phyloP scores from a whole-genome alignment of 2,888 invertebrate genomes.

The Arge pagana region DNA sequence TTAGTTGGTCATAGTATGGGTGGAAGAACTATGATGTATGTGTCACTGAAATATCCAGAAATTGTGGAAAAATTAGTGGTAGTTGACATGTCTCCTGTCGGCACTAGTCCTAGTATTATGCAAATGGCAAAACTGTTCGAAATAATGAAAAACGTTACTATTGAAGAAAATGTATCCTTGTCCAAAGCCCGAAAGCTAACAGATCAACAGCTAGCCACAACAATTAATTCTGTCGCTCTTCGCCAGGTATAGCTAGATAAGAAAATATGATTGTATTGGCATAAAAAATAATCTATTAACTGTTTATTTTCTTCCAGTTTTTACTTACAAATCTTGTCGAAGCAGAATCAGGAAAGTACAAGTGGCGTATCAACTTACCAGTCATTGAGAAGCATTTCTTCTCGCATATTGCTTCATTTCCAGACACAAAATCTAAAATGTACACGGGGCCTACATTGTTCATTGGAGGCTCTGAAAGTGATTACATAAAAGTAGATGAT shows the following conservation, averaged over 20 bases:
- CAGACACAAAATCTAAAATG: slow-evolving; percentile 53
- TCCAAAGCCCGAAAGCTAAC: slow-evolving; percentile 72
- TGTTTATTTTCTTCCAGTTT: slow-evolving; percentile 66
- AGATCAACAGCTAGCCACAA: slow-evolving; percentile 67
- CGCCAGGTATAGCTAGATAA: slow-evolving; percentile 60
- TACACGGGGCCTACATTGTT: slow-evolving; percentile 79
- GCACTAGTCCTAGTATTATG: slow-evolving; percentile 66
- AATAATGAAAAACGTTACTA: slow-evolving; percentile 66
- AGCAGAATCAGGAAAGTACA: slow-evolving; percentile 65
- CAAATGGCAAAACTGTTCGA: slow-evolving; percentile 69
- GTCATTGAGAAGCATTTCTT: slow-evolving; percentile 71
- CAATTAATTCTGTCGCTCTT: slow-evolving; percentile 65
- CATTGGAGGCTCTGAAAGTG: slow-evolving; percentile 81
- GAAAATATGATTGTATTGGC: too few species aligned
- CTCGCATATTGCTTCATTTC: slow-evolving; percentile 69
- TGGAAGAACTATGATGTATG: slow-evolving; percentile 86
- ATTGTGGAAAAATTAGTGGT: slow-evolving; percentile 70
- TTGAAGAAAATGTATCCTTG: slow-evolving; percentile 68
- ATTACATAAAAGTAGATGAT: slow-evolving; percentile 72
- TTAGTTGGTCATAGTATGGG: slow-evolving; percentile 95
- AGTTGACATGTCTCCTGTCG: slow-evolving; percentile 74
- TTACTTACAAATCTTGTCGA: slow-evolving; percentile 85
- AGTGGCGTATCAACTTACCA: slow-evolving; percentile 82
- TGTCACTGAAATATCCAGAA: slow-evolving; percentile 73
- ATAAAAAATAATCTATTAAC: too few species aligned